phyloP scores from a whole-genome alignment of 2,888 invertebrate species.

The Blastobasis lacticolella region DNA sequence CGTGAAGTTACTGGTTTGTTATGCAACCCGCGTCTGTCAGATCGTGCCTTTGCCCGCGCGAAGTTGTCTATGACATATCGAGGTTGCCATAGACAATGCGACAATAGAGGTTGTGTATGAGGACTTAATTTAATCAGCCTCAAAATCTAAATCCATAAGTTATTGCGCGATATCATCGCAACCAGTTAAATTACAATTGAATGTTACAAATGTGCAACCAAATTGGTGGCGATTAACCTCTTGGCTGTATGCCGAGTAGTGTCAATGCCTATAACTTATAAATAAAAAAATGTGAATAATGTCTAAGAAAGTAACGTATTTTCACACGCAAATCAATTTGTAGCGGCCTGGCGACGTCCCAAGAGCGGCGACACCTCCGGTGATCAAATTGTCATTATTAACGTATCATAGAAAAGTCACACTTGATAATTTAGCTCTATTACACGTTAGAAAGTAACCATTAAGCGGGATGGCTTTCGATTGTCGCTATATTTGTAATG shows the following conservation, averaged over 20 bases:
- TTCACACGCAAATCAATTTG: constrained; percentile 43
- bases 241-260: constrained; percentile 1
- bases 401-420: constrained; percentile 26
- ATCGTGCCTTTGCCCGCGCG: constrained; percentile 33
- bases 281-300: background rate
- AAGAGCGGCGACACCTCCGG: constrained; percentile 31
- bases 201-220: no score
- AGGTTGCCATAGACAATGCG: constrained; percentile 28
- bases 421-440: no score
- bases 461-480: no score
- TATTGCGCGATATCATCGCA: no score
- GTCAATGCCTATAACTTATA: no score
- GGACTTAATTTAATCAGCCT: constrained; percentile 13
- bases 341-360: constrained; percentile 4
- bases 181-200: no score
- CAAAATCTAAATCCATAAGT: constrained; percentile 10
- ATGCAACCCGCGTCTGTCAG: constrained; percentile 29
- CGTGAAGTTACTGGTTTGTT: constrained; percentile 13
- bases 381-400: constrained; percentile 57
- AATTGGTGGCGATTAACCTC: background rate
- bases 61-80: constrained; percentile 37
- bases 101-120: constrained; percentile 17
- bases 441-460: no score
- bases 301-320: constrained; percentile 13
- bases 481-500: no score